Conservation (phyloP, 2,797 vertebrate species). For the Scolopax rusticola region DNA sequence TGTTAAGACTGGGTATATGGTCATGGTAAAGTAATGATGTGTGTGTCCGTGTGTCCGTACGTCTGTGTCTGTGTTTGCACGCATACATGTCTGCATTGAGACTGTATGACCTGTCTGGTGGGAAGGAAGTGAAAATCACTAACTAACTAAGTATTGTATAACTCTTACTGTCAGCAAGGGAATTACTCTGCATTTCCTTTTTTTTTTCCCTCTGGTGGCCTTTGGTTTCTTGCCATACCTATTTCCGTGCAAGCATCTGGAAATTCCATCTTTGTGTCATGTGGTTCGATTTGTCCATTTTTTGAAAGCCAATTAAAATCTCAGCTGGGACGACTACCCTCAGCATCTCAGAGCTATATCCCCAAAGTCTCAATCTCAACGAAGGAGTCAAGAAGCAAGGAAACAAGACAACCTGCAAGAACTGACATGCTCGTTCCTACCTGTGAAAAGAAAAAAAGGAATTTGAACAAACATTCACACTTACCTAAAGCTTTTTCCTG, state of each 20-base stretch:
- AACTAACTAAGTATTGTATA: neutral
- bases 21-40: neutral
- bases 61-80: accelerated
- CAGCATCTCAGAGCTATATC: neutral
- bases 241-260: neutral
- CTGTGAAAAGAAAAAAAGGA: neutral
- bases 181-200: neutral
- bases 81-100: neutral
- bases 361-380: neutral
- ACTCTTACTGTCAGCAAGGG: neutral
- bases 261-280: neutral
- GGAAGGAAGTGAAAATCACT: neutral
- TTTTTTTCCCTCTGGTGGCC: neutral
- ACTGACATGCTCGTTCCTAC: neutral
- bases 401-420: neutral
- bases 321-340: neutral
- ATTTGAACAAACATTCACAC: neutral
- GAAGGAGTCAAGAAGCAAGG: neutral
- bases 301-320: neutral
- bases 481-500: neutral
- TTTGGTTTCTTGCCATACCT: neutral
- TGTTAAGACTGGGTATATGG: neutral
- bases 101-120: neutral
- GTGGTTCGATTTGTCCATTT: neutral
- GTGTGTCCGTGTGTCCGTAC: too few species aligned